Base-by-base conservation (phyloP, 1,140 invertebrate species). In the Drosophila sulfurigaster region DNA sequence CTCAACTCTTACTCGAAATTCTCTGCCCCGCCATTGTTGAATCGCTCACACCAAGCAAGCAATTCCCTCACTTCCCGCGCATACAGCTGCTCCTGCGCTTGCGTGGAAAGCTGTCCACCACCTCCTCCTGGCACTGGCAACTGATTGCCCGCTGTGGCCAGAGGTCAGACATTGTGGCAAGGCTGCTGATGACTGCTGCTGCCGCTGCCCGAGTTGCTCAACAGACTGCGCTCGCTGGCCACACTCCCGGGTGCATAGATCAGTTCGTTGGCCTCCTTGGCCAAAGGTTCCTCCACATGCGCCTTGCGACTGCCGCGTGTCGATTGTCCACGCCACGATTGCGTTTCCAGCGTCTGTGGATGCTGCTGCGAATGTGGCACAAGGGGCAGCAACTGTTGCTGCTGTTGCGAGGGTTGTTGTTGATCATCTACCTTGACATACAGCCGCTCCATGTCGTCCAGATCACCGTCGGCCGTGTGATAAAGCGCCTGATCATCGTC, bases 241-340 rank as follows among this genome's bases (percentile, higher is more conserved):
- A 92, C 91, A 46, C 91, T 92, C 35, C 91, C 83, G 3, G 91
- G 92, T 3, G 92, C 92, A 65, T 92, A 92, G 75, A 92, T 92
- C 76, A 92, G 63, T 43, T 92, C 88, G 25, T 32, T 80, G 43
- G 80, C 77, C 59, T 88, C 88, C 68, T 90, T 89, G 67, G 48
- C 63, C 20, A 65, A 49, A 5, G 80, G 75, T 32, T 77, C 81
- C 43, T 52, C 71, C 7, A 41, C 46, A 15, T 59, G 70, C 1
- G 51, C 64, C 51, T 87, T 87, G 28, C 75, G 81, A 62, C 52
- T 81, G 71, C 66, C 62, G 1, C 88, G 83, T 5, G 73, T 71
- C 20, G 77, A 75, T 56, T 87, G 87, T 3, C 54, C 77, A 11
- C 83, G 90, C 91, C 81, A 91, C 15, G 89, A 75, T 16, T 89